Conservation (phyloP, 2,888 invertebrate genomes). For the Microctonus aethiopoides region DNA sequence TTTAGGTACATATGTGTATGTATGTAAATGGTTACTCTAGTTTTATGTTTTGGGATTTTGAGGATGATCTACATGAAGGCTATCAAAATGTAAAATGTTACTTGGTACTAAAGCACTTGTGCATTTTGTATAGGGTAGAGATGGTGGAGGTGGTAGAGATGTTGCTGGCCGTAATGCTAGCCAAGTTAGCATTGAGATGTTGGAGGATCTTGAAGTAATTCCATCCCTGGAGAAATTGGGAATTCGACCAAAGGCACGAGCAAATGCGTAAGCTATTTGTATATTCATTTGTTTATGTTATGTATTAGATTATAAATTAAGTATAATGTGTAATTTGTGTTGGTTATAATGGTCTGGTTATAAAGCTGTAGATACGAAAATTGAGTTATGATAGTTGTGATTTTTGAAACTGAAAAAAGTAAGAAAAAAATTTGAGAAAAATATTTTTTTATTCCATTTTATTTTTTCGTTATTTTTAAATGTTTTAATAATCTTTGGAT, state of each 20-base stretch:
- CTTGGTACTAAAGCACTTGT: background rate
- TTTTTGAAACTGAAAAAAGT: too few relatives aligned
- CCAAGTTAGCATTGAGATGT: background rate
- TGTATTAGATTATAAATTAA: background rate
- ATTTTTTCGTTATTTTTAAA: background rate
- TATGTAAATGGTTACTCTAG: background rate
- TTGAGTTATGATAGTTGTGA: too few relatives aligned
- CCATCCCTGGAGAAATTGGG: background rate
- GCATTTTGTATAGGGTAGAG: background rate
- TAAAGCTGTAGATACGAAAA: too few relatives aligned
- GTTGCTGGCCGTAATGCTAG: background rate
- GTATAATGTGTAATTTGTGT: background rate
- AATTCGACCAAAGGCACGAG: background rate
- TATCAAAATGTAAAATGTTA: background rate
- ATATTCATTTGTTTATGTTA: background rate
- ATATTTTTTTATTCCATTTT: too few relatives aligned
- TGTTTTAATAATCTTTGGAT: too few relatives aligned
- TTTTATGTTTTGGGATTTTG: background rate
- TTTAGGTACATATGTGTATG: too few relatives aligned
- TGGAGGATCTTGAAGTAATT: background rate
- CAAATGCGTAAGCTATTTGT: background rate
- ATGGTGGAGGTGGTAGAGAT: too few relatives aligned
- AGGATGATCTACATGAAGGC: background rate
- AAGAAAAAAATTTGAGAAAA: too few relatives aligned
- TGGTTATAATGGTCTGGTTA: too few relatives aligned